Evolutionary conservation across 35 echinoderm and acorn worm species (phyloP), one percentile per base, ranked within the genome.

Genomic region (Eucidaris tribuloides): DNA sequence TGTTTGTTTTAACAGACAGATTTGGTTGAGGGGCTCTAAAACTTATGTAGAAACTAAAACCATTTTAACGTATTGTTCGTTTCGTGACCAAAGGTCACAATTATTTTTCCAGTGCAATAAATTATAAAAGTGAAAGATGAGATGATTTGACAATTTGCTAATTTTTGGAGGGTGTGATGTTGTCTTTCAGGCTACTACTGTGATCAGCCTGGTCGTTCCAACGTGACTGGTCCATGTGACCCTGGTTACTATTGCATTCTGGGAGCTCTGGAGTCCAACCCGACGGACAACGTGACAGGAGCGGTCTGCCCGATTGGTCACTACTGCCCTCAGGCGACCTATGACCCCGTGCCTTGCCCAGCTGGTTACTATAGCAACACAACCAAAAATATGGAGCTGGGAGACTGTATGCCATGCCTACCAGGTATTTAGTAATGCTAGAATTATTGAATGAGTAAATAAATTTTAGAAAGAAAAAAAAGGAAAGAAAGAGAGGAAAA

Each of bases 121-220:
- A n/a, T n/a, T n/a, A n/a, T n/a, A n/a, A n/a, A n/a, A n/a, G n/a
- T n/a, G n/a, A n/a, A n/a, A n/a, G n/a, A n/a, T n/a, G n/a, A n/a
- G n/a, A n/a, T n/a, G n/a, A n/a, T n/a, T n/a, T n/a, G n/a, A n/a
- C n/a, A n/a, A n/a, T n/a, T n/a, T n/a, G n/a, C n/a, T n/a, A n/a
- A n/a, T n/a, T n/a, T n/a, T n/a, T n/a, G n/a, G n/a, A n/a, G n/a
- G n/a, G n/a, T n/a, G n/a, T n/a, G n/a, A n/a, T n/a, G n/a, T n/a
- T n/a, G n/a, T n/a, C n/a, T n/a, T 41, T 9, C 72, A 92, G 89
- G 94, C 60, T 92, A 89, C 43, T 97, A 92, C 55, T 97, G 94
- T 77, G 94, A 97, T 58, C 52, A 79, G n/a, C 62, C 59, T 31
- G 94, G 94, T 4, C 77, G 81, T 48, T 60, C 74, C 3, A 86